Conservation (phyloP, 2,113 vertebrate species). For the Albula glossodonta region DNA sequence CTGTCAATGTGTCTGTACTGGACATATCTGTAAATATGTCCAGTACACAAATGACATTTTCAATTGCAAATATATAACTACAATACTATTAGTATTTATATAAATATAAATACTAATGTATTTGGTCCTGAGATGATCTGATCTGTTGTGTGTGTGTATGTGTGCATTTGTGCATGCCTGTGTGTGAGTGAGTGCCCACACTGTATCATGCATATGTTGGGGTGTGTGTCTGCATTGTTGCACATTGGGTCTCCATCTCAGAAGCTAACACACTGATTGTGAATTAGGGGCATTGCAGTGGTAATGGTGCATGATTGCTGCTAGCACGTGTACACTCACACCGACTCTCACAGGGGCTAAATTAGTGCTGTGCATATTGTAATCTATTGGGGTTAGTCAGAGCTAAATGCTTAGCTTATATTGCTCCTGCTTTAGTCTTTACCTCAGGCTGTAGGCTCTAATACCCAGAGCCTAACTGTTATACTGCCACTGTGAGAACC, state of each 20-base stretch:
- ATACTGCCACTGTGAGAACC: too few species aligned
- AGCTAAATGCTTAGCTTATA: not conserved
- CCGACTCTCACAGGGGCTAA: not conserved
- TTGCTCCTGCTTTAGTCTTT: not conserved
- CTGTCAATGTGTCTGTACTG: too few species aligned
- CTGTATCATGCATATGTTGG: not conserved
- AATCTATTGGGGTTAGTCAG: not conserved
- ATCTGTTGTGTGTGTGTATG: not conserved
- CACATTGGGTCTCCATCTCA: not conserved
- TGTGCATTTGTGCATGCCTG: not conserved
- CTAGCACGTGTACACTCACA: too few species aligned
- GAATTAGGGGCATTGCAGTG: not conserved
- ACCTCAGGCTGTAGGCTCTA: too few species aligned
- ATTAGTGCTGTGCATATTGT: not conserved
- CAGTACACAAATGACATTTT: too few species aligned
- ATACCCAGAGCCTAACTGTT: too few species aligned
- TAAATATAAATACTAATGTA: too few species aligned
- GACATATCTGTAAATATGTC: too few species aligned
- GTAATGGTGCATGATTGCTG: not conserved
- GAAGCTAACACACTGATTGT: not conserved
- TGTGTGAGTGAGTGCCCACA: not conserved
- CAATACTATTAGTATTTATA: too few species aligned
- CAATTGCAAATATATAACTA: too few species aligned
- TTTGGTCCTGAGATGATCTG: too few species aligned
- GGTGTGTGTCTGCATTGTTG: not conserved